Base-by-base conservation (phyloP, 2,888 invertebrate species). In the Drosophila lacicola region DNA sequence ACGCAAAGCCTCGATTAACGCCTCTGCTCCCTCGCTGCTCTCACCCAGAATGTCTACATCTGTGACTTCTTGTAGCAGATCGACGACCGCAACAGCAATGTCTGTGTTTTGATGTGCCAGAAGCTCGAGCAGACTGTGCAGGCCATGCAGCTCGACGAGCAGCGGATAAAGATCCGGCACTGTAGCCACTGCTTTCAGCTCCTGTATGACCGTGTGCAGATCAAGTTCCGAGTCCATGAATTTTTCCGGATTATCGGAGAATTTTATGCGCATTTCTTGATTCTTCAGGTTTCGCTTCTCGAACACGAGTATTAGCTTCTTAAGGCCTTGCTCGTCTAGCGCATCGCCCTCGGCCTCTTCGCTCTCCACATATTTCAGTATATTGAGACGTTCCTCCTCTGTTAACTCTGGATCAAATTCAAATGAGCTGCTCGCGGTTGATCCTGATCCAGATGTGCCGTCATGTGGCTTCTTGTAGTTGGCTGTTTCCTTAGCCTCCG, bases 181-280 rank as follows among this genome's bases (percentile, higher is more conserved):
- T 5, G 99, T 99, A 1, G 99, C 98, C 36, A 99, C 94, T 4
- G 96, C 96, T 93, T 99, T 97, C 91, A 99, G 94, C 34, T 94
- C 97, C 93, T 98, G 97, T 75, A 98, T 94, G 5, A 96, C 95
- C 87, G 97, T 96, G 92, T 98, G 97, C 66, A 98, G 93, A 91
- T 98, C 98, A 41, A 99, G 94, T 93, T 99, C 99, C 66, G 99
- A 98, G 84, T 99, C 96, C 96, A 99, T 98, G 92, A 99, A 99
- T 94, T 98, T 99, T 91, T 98, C 98, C 8, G 99, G 98, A 88
- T 96, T 96, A 91, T 99, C 99, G 0, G 98, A 97, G 92, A 98
- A 99, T 93, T 99, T 99, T 13, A 99, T 99, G 74, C 99, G 94
- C 96, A 99, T 97, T 93, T 99, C 99, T 91, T 99, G 96, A 92